These are phyloP conservation scores for Orestias chungarensis DNA, from an alignment of 2,797 vertebrate genomes.

Conservation along the genomic window DNA sequence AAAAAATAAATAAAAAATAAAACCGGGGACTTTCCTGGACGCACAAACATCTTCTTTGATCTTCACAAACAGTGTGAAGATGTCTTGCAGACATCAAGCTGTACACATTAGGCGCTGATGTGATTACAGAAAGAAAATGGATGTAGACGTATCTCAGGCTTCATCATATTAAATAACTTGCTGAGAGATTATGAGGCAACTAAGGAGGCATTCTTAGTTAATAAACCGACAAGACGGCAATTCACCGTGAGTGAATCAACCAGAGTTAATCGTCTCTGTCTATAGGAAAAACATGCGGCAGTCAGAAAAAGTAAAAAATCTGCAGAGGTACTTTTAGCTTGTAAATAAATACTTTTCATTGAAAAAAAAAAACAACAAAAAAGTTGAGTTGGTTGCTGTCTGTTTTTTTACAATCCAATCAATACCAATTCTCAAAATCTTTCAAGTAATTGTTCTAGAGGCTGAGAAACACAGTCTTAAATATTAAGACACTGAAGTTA, in stretches of 20 bases:
- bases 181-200: constrained; percentile 24
- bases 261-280: neutral
- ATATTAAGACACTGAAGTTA: constrained; percentile 14
- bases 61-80: constrained; percentile 11
- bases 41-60: constrained; percentile 11
- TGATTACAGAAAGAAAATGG: constrained; percentile 6
- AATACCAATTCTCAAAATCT: constrained; percentile 15
- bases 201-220: constrained; percentile 38
- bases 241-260: constrained; percentile 35
- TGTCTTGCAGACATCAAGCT: constrained; percentile 30
- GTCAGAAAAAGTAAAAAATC: constrained; percentile 3
- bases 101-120: constrained; percentile 8
- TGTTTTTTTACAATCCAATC: constrained; percentile 7
- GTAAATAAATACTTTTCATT: constrained; percentile 35
- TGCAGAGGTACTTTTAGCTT: constrained; percentile 16
- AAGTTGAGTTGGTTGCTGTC: constrained; percentile 13
- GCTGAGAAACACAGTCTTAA: constrained; percentile 34
- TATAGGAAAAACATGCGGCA: constrained; percentile 6
- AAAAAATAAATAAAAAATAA: too few species aligned
- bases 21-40: constrained; percentile 8
- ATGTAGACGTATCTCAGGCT: constrained; percentile 34
- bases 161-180: constrained; percentile 21
- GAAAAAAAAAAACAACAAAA: constrained; percentile 32
- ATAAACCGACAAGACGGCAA: constrained; percentile 15
- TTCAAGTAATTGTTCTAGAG: constrained; percentile 19